Base-by-base conservation (phyloP, 2,888 invertebrate species). In the Idaea straminata region DNA sequence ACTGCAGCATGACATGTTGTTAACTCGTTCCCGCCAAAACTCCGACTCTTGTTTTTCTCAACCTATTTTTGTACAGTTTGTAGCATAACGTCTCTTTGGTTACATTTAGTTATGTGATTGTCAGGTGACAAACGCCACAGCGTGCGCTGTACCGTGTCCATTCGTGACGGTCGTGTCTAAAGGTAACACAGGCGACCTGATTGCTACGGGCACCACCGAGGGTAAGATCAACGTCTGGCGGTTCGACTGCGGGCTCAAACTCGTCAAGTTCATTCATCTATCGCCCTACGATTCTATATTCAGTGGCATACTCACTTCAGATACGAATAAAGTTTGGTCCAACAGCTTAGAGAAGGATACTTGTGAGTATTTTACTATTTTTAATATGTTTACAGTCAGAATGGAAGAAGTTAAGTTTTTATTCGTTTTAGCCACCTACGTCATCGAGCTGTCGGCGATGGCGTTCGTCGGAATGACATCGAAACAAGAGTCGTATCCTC, bases 151-250 rank as follows among this genome's bases (percentile, higher is more conserved):
- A 15, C 88, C 93, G 10, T 94, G 94, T 15, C 86, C 91, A 3
- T 91, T 90, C 64, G 93, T 94, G 6, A 87, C 92, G 60, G 84
- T 95, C 1, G 93, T 95, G n/a, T 95, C 95, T 1, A 94, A 94
- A 68, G 95, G 94, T 70, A 94, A 94, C 76, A 93, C 93, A 1
- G 94, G 94, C 0, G 94, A 94, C 67, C 88, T 94, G 75, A 84
- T 94, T 74, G 93, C 95, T 77, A 89, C 95, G 64, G 88, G 95
- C 63, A 94, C 95, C 10, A 74, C 82, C 0, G 94, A 95, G 5
- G 95, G 95, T 38, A 94, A 95, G 66, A 94, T 98, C 72, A 96
- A 95, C 71, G 94, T 98, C 47, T 98, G 97, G 96, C 96, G 96
- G 83, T 95, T 97, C 68, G 95, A 96, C 71, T 95, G 96, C 66